Evolutionary conservation across 2,797 vertebrate species (phyloP).

Genomic region (Lerista edwardsae): DNA sequence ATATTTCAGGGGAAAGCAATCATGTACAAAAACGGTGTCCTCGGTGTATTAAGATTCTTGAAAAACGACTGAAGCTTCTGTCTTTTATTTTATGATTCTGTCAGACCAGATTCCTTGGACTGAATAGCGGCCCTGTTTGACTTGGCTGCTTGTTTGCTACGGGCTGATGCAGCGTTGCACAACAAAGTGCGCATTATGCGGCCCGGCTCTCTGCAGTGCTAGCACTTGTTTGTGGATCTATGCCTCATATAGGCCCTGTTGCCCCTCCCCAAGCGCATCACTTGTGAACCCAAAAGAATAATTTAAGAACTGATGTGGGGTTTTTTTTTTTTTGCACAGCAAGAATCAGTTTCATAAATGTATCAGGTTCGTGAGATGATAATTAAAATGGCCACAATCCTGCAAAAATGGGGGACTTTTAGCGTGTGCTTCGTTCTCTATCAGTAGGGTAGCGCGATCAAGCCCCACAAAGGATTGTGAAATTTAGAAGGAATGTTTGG

Average conservation of each 20-base stretch:
- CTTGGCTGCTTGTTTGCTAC: neutral
- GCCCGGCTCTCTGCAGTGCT: neutral
- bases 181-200: neutral
- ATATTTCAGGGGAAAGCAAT: conserved; percentile 5
- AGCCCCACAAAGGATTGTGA: neutral
- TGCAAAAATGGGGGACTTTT: too few relatives aligned
- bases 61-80: conserved; percentile 25
- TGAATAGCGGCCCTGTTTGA: conserved; percentile 32
- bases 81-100: conserved; percentile 29
- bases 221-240: conserved; percentile 9
- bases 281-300: neutral
- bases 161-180: conserved; percentile 14
- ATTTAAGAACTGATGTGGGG: neutral
- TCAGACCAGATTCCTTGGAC: conserved; percentile 1
- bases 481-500: neutral
- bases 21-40: conserved; percentile 17
- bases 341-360: neutral
- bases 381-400: neutral
- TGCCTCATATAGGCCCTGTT: neutral
- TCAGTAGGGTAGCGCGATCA: neutral
- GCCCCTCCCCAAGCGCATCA: neutral
- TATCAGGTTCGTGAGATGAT: neutral
- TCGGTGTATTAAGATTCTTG: conserved; percentile 14
- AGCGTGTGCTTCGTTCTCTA: neutral
- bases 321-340: neutral